Evolutionary conservation across 2,113 vertebrate species (phyloP), one percentile per base, ranked within the genome.

Genomic region (Phalacrocorax brasilianus): DNA sequence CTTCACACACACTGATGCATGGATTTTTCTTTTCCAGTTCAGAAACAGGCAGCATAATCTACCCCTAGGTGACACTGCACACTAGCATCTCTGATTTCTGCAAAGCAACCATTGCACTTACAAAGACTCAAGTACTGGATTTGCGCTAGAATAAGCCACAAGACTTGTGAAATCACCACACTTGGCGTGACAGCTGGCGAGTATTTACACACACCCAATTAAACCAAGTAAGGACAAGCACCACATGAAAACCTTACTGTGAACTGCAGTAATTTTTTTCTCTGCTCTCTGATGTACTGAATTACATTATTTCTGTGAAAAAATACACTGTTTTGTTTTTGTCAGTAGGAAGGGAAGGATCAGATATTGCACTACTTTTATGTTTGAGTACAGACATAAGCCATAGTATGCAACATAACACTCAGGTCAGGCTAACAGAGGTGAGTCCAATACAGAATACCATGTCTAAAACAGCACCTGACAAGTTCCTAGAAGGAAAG

Each of bases 401-500:
- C 33, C 20, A 8, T 15, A 38, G 42, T 61, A 40, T 9, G 47
- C 26, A 42, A 42, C 42, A 14, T 42, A 14, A 42, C 42, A 42
- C 42, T 6, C 42, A 14, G 42, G 42, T 42, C 42, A 42, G 42
- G 42, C 42, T 42, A 42, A 42, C 14, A 42, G 42, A 42, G 42
- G 14, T 42, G 42, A 42, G 42, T 62, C 18, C 75, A 65, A 17
- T 30, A 42, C 8, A 81, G 76, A 81, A 49, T 14, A 65, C 17
- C 33, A 8, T 5, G 5, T 58, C 63, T 85, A 71, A 93, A 85
- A 87, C 40, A 87, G 50, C 38, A 94, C 28, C n/a, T 65, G 49
- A 85, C 70, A 92, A 93, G 14, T 27, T 90, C 81, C 72, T 82
- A 97, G 76, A 95, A 95, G 85, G 59, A 96, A 85, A 96, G 61